Base-by-base conservation (phyloP, 2,113 vertebrate species). In the Actinemys pallida region DNA sequence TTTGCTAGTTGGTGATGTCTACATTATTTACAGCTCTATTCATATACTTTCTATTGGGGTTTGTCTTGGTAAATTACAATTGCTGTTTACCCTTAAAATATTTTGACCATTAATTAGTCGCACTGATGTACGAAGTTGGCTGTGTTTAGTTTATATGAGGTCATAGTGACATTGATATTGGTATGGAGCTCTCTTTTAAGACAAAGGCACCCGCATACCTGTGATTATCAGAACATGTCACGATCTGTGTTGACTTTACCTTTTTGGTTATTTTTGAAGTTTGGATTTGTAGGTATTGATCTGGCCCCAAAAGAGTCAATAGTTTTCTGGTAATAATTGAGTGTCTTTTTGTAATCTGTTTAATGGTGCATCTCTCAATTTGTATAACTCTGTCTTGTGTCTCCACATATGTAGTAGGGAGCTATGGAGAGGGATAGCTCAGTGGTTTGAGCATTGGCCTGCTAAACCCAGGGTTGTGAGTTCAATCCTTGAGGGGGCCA, bases 321-420 rank as follows among this genome's bases (percentile, higher is more conserved):
- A 27, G 6, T n/a, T 54, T 52, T 39, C 56, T 3, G 16, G 47
- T 1, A 0, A 1, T 2, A 8, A 52, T 29, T 5, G 52, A 5
- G 24, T 5, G 16, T 7, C 4, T 1, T 59, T 9, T 25, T 82
- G 8, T 3, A 39, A 0, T 1, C 8, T 22, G 27, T 11, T 11
- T 49, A 86, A 29, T 89, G 49, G 0, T 1, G 31, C 6, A 0
- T 17, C 53, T 27, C 0, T 0, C n/a, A 7, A 80, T 80, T 56
- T 75, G 0, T 5, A 19, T 47, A 52, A 0, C 20, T 24, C 78
- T 0, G 0, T 3, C 24, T 72, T 78, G 25, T 78, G 22, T 3
- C 42, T 45, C 47, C 14, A 45, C 42, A 45, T 5, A 45, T 45
- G 42, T 45, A 45, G 42, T 45, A 45, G 42, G 42, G 5, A 5